Conservation (phyloP, 1,140 invertebrate species). For the Musca domestica region DNA sequence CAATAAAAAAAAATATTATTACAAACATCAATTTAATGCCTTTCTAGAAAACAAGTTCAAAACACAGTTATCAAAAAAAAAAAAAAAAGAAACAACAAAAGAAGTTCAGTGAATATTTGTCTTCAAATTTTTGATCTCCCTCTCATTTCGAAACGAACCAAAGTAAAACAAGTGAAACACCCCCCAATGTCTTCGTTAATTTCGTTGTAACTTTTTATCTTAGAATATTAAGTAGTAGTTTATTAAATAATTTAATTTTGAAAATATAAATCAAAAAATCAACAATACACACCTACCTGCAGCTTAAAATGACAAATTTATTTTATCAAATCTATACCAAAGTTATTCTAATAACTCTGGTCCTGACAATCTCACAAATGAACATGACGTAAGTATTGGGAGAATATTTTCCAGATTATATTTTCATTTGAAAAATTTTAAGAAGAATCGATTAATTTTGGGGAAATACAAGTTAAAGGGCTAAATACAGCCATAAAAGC, state of each 20-base stretch:
- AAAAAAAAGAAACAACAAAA: too few species aligned
- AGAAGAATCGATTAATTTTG: too few species aligned
- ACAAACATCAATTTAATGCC: too few species aligned
- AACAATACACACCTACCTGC: not conserved
- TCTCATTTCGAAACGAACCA: not conserved
- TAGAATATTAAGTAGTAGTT: not conserved
- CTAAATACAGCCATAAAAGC: too few species aligned
- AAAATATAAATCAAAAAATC: not conserved
- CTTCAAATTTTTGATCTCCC: too few species aligned
- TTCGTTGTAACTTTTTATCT: not conserved
- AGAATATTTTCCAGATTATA: too few species aligned
- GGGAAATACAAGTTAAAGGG: too few species aligned
- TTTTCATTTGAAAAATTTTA: too few species aligned
- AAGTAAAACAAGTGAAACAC: not conserved
- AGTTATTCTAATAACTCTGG: not conserved
- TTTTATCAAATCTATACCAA: conserved; percentile 1
- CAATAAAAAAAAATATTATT: too few species aligned
- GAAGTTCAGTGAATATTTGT: too few species aligned
- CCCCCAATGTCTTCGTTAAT: not conserved
- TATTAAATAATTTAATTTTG: not conserved
- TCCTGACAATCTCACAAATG: conserved; percentile 7
- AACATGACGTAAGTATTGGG: conserved; percentile 17
- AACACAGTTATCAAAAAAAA: too few species aligned
- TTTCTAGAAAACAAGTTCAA: too few species aligned
- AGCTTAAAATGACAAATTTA: not conserved